phyloP scores from a whole-genome alignment of 37 sponge, comb jelly and placozoan species.

The Eunapius fragilis region DNA sequence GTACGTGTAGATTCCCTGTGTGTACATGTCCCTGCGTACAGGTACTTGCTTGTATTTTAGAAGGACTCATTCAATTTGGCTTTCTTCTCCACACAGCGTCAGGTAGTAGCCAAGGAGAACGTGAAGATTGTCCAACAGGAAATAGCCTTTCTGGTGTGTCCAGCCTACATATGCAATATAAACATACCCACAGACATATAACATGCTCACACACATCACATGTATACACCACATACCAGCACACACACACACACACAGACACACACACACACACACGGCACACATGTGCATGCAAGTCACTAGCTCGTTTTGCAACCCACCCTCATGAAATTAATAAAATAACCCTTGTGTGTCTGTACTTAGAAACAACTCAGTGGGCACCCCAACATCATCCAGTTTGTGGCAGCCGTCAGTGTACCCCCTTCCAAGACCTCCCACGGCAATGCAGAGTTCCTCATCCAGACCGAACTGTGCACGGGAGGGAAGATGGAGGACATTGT shows the following conservation, averaged over 20 bases:
- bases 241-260: constrained; percentile 1
- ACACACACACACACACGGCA: constrained; percentile 3
- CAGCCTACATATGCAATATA: neutral
- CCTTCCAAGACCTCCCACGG: constrained; percentile 61
- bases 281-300: constrained; percentile 1
- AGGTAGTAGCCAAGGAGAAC: constrained; percentile 69
- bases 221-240: neutral
- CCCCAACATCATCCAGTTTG: constrained; percentile 82
- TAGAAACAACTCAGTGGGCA: constrained; percentile 81
- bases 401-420: constrained; percentile 53
- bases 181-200: neutral
- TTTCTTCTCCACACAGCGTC: constrained; percentile 32
- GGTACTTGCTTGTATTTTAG: neutral
- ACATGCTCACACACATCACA: neutral
- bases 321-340: no score
- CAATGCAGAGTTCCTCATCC: constrained; percentile 86
- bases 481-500: constrained; percentile 55
- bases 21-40: no score
- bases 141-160: constrained; percentile 70
- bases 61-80: neutral
- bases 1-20: no score
- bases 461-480: constrained; percentile 81
- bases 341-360: neutral
- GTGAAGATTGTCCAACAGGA: constrained; percentile 64
- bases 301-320: neutral